A percentile compares a stretch with the other conserved stretches of the same genome.
Evolutionary conservation across 2,797 vertebrate genomes (phyloP).

Genomic region (Hydrolagus colliei): DNA sequence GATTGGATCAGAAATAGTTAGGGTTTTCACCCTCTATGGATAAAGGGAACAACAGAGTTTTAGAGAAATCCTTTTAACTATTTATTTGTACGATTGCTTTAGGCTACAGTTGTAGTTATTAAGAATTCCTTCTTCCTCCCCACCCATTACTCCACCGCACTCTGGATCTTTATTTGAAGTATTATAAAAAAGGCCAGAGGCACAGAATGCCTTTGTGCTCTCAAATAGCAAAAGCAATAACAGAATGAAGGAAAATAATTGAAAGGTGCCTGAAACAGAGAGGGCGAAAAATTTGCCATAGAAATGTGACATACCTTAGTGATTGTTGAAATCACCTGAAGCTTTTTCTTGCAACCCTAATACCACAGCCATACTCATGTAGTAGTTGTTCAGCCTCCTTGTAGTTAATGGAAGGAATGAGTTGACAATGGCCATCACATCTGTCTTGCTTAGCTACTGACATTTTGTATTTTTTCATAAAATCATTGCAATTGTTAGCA

Average conservation of each 20-base stretch:
- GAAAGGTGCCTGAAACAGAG: no score
- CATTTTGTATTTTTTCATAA: neutral
- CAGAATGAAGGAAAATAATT: no score
- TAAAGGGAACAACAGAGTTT: neutral
- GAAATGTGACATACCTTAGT: no score
- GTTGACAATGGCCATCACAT: no score
- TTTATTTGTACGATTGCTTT: neutral
- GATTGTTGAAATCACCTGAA: neutral
- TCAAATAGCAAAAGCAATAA: no score
- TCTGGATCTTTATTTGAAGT: conserved; percentile 5
- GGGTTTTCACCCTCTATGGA: neutral
- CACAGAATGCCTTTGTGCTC: no score
- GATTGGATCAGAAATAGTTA: neutral
- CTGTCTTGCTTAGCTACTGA: neutral
- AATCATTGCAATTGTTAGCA: neutral
- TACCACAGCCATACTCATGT: no score
- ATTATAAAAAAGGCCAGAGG: neutral
- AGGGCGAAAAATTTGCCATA: no score
- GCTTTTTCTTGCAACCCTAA: neutral
- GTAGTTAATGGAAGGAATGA: neutral
- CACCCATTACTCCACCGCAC: neutral
- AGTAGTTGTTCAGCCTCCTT: neutral
- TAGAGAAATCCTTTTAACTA: neutral
- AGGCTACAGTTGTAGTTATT: neutral
- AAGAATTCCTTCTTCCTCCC: neutral